Conservation (phyloP, 2,888 invertebrate species). For the Drosophila robusta region DNA sequence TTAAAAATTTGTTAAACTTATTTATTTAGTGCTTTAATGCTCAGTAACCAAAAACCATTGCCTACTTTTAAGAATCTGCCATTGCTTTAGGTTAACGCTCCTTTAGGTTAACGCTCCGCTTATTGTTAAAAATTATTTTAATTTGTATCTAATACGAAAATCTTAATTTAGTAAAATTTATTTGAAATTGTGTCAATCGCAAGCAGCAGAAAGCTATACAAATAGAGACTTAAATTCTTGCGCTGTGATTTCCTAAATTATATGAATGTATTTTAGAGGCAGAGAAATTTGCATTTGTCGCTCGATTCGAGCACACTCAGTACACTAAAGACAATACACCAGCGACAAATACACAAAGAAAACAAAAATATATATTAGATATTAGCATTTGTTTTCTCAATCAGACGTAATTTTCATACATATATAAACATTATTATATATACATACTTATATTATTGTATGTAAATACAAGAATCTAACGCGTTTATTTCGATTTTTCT, state of each 20-base stretch:
- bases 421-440: conserved; percentile 41
- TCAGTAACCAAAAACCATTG: conserved; percentile 16
- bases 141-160: conserved; percentile 32
- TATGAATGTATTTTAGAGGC: conserved; percentile 31
- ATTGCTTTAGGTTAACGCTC: conserved; percentile 21
- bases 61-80: conserved; percentile 51
- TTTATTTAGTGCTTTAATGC: too few species aligned
- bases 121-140: conserved; percentile 29
- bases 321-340: conserved; percentile 22
- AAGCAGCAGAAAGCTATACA: conserved; percentile 54
- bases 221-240: conserved; percentile 25
- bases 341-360: conserved; percentile 36
- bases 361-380: conserved; percentile 9
- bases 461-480: conserved; percentile 84
- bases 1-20: neutral
- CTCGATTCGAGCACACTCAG: conserved; percentile 23
- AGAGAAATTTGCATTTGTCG: conserved; percentile 41
- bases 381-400: conserved; percentile 49
- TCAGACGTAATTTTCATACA: conserved; percentile 44
- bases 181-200: conserved; percentile 81
- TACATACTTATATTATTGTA: conserved; percentile 65
- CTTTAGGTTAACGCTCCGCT: conserved; percentile 4
- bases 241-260: conserved; percentile 24
- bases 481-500: conserved; percentile 85
- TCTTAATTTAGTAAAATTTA: conserved; percentile 35